Percentiles rank a stretch among this genome's conserved stretches.
Evolutionary conservation across 2,113 vertebrate species (phyloP).

Genomic region (Myrmecobius fasciatus): DNA sequence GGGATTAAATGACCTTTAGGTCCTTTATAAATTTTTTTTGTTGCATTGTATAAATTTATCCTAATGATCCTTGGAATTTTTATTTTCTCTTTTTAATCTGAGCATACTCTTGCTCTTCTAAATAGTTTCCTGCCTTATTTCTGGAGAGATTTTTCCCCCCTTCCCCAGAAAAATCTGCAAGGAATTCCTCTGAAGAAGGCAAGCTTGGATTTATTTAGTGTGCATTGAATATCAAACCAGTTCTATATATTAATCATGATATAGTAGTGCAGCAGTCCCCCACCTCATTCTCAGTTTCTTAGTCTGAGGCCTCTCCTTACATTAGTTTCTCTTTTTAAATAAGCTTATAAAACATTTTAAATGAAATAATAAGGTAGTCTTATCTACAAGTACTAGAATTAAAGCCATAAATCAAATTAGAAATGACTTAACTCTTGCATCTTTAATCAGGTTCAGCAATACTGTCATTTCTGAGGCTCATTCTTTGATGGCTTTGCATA

Average conservation of each 20-base stretch:
- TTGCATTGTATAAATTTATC: not conserved
- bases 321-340: not conserved
- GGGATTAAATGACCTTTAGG: not conserved
- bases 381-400: not conserved
- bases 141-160: not conserved
- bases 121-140: not conserved
- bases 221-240: not conserved
- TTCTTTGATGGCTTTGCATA: not conserved
- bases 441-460: not conserved
- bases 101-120: not conserved
- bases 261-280: not conserved
- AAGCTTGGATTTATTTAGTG: not conserved
- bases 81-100: not conserved
- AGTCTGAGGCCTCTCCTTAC: not conserved
- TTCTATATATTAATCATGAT: not conserved
- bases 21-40: not conserved
- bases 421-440: not conserved
- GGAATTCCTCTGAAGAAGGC: not conserved
- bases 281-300: not conserved
- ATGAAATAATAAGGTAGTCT: not conserved
- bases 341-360: not conserved
- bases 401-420: not conserved
- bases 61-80: not conserved
- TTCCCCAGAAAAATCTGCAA: not conserved
- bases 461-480: not conserved